These are phyloP conservation scores for Haliaeetus leucogaster DNA, from an alignment of 2,113 vertebrate genomes.

Conservation along the genomic window DNA sequence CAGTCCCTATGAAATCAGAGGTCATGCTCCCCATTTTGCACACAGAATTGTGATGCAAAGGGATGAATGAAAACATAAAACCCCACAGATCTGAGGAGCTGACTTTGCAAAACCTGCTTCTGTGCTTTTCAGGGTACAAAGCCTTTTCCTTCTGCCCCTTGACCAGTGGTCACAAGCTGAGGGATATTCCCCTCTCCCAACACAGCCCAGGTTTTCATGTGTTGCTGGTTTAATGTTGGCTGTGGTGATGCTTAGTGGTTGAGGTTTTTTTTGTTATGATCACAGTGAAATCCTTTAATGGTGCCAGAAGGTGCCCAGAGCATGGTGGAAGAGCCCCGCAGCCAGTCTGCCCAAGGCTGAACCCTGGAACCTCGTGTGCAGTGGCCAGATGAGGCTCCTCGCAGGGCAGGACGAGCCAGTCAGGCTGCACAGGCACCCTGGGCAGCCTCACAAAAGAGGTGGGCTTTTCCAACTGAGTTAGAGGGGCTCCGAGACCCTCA, in stretches of 20 bases:
- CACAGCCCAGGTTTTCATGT: fast-evolving
- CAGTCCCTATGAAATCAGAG: neutral
- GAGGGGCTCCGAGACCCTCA: fast-evolving
- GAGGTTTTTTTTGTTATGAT: neutral
- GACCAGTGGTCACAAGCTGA: fast-evolving
- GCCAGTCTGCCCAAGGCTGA: neutral
- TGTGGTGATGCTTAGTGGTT: neutral
- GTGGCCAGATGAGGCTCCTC: neutral
- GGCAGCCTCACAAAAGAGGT: neutral
- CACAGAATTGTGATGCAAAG: neutral
- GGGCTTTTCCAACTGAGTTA: neutral
- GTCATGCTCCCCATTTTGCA: neutral
- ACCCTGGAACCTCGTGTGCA: fast-evolving
- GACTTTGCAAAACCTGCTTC: neutral
- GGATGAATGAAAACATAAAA: neutral
- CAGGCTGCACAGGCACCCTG: neutral
- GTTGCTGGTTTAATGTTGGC: neutral
- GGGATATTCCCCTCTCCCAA: neutral
- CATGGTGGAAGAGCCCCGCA: neutral
- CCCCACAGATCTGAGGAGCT: neutral
- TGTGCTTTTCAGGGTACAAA: neutral
- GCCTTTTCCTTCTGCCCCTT: neutral
- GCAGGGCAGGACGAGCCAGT: fast-evolving
- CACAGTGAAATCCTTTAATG: neutral
- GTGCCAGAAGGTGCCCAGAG: neutral